These are phyloP conservation scores for Chaetura pelagica DNA, from an alignment of 2,113 vertebrate species.

Conservation along the genomic window DNA sequence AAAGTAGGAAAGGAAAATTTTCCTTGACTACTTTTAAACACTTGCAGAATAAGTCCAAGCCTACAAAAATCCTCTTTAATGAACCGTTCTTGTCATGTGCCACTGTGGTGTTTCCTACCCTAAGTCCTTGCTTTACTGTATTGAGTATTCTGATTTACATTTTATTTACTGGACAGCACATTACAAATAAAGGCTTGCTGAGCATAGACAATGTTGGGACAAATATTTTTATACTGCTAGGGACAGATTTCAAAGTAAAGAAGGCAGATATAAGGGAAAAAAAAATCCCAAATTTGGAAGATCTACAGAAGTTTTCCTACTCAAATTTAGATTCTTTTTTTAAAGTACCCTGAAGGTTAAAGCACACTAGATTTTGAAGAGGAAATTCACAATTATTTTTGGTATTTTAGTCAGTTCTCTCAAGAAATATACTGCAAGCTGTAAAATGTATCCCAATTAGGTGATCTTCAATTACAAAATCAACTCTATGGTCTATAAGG, in stretches of 20 bases:
- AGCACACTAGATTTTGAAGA: background rate
- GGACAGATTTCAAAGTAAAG: background rate
- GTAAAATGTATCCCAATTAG: background rate
- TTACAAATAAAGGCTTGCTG: background rate
- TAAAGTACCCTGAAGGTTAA: background rate
- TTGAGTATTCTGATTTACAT: background rate
- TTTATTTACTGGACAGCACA: background rate
- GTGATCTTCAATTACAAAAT: background rate
- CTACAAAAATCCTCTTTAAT: background rate
- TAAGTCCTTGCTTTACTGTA: background rate
- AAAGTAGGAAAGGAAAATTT: background rate
- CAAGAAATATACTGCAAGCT: background rate
- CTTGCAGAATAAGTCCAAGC: background rate
- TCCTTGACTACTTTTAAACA: background rate
- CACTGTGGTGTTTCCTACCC: background rate
- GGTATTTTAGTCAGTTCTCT: background rate
- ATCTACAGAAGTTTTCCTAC: background rate
- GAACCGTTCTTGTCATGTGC: background rate
- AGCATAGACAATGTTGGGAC: background rate
- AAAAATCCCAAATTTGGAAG: background rate
- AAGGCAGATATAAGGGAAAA: background rate
- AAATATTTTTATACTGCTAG: background rate
- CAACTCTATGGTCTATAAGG: background rate
- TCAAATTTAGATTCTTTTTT: background rate
- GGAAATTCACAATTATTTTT: background rate